Percentiles rank a stretch among this genome's conserved stretches.
phyloP scores from a whole-genome alignment of 2,797 vertebrate genomes.

The Rhynchotus rufescens region DNA sequence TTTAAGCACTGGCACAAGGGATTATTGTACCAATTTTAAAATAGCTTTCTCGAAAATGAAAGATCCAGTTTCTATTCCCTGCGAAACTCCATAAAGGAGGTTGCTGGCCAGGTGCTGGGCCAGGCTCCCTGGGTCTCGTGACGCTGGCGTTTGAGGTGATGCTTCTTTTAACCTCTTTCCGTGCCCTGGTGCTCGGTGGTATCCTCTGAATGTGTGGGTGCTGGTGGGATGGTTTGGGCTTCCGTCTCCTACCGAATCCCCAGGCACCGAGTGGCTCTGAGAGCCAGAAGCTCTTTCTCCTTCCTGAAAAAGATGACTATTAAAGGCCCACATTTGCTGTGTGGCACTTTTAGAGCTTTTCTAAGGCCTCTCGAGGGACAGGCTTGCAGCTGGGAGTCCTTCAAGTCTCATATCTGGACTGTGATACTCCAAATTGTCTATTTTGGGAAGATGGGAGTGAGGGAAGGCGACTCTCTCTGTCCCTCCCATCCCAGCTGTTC shows the following conservation, averaged over 20 bases:
- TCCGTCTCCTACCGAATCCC: neutral
- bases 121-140: neutral
- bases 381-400: slow-evolving; percentile 57
- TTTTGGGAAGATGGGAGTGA: slow-evolving; percentile 41
- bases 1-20: slow-evolving; percentile 13
- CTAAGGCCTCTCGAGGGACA: neutral
- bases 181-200: neutral
- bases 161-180: neutral
- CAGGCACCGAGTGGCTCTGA: neutral
- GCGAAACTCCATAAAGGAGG: neutral
- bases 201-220: neutral
- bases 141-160: rapidly evolving
- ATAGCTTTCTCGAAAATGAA: neutral
- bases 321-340: slow-evolving; percentile 30
- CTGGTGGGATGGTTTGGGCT: neutral
- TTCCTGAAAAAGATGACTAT: neutral
- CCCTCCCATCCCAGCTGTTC: slow-evolving; percentile 31
- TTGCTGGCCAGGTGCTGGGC: neutral
- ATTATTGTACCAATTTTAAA: neutral
- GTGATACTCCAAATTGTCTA: neutral
- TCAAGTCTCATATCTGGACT: slow-evolving; percentile 30
- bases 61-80: slow-evolving; percentile 12
- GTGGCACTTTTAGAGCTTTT: neutral
- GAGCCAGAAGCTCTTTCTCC: neutral
- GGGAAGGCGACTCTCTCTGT: neutral